phyloP scores from a whole-genome alignment of 2,113 vertebrate genomes.

The Pitta sordida region DNA sequence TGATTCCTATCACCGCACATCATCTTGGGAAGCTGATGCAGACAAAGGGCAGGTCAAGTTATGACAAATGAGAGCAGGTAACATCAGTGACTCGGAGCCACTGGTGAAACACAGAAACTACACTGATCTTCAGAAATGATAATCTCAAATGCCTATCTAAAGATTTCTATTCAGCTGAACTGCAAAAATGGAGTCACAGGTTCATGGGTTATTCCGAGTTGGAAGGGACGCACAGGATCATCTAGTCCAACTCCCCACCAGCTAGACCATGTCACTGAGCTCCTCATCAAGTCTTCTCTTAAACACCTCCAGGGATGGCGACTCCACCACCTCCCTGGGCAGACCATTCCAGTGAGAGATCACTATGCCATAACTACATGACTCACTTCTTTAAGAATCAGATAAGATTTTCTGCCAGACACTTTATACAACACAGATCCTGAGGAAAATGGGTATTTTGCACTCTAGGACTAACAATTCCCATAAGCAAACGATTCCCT shows the following conservation, averaged over 20 bases:
- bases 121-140: not conserved
- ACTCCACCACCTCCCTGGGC: too few species aligned
- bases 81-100: not conserved
- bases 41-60: not conserved
- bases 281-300: too few species aligned
- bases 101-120: not conserved
- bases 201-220: too few species aligned
- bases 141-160: constrained; percentile 39
- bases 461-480: not conserved
- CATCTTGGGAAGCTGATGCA: not conserved
- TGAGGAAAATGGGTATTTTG: not conserved
- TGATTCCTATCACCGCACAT: fast-evolving
- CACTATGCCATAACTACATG: not conserved
- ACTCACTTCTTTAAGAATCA: not conserved
- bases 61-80: not conserved
- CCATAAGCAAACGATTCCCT: not conserved
- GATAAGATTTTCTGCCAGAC: not conserved
- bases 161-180: not conserved
- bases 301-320: too few species aligned
- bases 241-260: too few species aligned
- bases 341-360: too few species aligned
- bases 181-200: not conserved
- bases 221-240: too few species aligned
- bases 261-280: too few species aligned
- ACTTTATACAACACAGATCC: not conserved